phyloP scores from a whole-genome alignment of 1,140 invertebrate species.

The Bicyclus anynana region DNA sequence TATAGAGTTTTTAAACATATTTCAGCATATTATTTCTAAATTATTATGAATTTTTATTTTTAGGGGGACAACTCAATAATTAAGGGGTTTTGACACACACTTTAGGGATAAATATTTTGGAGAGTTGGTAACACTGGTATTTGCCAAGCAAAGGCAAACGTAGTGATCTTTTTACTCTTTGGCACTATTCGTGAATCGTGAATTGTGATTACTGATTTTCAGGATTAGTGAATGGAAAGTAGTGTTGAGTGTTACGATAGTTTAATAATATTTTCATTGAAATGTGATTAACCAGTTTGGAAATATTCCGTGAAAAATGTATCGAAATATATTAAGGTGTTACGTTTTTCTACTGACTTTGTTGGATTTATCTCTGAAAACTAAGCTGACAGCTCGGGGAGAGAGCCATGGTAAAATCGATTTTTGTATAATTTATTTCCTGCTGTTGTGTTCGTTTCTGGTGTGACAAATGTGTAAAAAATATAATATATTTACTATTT shows the following conservation, averaged over 20 bases:
- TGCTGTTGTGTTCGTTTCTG: not conserved
- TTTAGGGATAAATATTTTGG: no score
- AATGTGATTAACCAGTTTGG: conserved; percentile 58
- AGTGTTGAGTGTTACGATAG: conserved; percentile 33
- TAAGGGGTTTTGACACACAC: no score
- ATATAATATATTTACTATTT: conserved; percentile 4
- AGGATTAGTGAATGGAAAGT: conserved; percentile 49
- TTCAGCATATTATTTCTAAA: no score
- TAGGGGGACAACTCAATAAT: no score
- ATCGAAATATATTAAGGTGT: conserved; percentile 63
- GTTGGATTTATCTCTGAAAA: conserved; percentile 64
- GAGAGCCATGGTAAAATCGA: conserved; percentile 74
- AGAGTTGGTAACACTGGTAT: no score
- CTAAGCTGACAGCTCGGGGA: conserved; percentile 65
- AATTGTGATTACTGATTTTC: conserved; percentile 40
- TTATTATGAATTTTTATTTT: no score
- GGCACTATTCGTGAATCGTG: not conserved
- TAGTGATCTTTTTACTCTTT: no score
- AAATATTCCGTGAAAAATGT: conserved; percentile 54
- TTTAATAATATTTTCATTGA: conserved; percentile 35
- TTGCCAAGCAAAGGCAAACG: no score
- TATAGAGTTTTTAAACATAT: no score
- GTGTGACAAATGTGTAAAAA: not conserved
- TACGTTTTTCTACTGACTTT: conserved; percentile 66
- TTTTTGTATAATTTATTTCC: conserved; percentile 17